These are phyloP conservation scores for Trochalopteron elliotii DNA, from an alignment of 2,113 vertebrate genomes.

Conservation along the genomic window DNA sequence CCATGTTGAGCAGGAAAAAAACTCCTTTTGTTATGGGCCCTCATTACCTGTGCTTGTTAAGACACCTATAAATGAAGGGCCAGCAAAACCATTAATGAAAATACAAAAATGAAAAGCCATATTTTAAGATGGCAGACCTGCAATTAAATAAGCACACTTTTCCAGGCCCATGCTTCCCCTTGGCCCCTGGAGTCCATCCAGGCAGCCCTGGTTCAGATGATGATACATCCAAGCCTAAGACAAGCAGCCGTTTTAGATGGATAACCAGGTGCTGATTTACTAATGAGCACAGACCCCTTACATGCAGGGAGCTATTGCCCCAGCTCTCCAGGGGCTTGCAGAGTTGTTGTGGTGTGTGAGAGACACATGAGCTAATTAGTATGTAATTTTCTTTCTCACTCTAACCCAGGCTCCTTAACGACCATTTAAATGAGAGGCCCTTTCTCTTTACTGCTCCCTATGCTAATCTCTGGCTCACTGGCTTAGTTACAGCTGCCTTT, in stretches of 20 bases:
- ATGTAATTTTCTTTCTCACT: slow-evolving; percentile 57
- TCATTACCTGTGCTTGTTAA: not conserved
- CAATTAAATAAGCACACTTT: not conserved
- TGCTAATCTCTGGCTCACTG: slow-evolving; percentile 34
- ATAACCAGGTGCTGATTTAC: slow-evolving; percentile 51
- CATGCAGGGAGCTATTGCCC: slow-evolving; percentile 30
- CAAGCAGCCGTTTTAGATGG: not conserved
- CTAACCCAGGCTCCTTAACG: slow-evolving; percentile 53
- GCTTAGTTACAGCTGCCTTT: slow-evolving; percentile 33
- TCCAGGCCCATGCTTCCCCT: not conserved
- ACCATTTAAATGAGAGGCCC: slow-evolving; percentile 57
- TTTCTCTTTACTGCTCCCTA: slow-evolving; percentile 57
- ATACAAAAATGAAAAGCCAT: not conserved
- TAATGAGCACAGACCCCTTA: slow-evolving; percentile 45
- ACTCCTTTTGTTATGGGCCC: fast-evolving
- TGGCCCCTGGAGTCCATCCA: not conserved
- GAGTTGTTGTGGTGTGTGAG: slow-evolving; percentile 23
- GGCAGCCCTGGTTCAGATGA: not conserved
- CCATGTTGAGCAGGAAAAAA: not conserved
- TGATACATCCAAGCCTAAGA: not conserved
- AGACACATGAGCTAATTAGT: slow-evolving; percentile 61
- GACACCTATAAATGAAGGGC: not conserved
- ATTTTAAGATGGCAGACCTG: not conserved
- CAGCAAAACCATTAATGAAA: not conserved
- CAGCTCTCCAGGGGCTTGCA: not conserved